A percentile compares a stretch with the other conserved stretches of the same genome.
Evolutionary conservation across 2,797 vertebrate species (phyloP).

Genomic region (Acanthis flammea): DNA sequence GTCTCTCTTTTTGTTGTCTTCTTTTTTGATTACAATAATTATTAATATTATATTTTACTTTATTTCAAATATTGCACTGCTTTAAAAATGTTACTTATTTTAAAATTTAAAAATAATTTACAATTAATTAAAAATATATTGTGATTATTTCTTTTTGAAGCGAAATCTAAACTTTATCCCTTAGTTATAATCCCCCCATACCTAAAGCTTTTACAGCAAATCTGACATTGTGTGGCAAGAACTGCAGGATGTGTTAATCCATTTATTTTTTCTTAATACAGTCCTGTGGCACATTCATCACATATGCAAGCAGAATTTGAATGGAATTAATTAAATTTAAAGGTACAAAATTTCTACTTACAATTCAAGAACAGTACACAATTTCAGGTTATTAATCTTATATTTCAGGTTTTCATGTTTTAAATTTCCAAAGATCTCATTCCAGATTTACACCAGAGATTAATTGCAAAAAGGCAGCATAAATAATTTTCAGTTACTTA

Average conservation of each 20-base stretch:
- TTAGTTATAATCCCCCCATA: background rate
- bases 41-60: background rate
- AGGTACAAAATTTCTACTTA: slow-evolving; percentile 37
- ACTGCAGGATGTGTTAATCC: background rate
- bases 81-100: background rate
- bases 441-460: slow-evolving; percentile 53
- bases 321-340: slow-evolving; percentile 57
- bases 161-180: background rate
- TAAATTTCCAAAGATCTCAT: slow-evolving; percentile 2
- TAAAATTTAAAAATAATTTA: rapidly evolving
- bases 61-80: background rate
- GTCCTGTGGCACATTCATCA: background rate
- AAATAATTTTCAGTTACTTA: slow-evolving; percentile 61
- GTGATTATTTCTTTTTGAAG: background rate
- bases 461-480: slow-evolving; percentile 50
- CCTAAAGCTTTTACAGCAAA: background rate
- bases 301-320: background rate
- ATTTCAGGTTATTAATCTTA: slow-evolving; percentile 42
- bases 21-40: background rate
- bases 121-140: background rate
- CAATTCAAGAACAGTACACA: slow-evolving; percentile 36
- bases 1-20: background rate
- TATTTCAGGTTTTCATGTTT: slow-evolving; percentile 37
- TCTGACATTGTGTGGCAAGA: background rate
- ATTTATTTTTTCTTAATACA: slow-evolving; percentile 16